Conservation (phyloP, 2,888 invertebrate species). For the Platycheirus albimanus region DNA sequence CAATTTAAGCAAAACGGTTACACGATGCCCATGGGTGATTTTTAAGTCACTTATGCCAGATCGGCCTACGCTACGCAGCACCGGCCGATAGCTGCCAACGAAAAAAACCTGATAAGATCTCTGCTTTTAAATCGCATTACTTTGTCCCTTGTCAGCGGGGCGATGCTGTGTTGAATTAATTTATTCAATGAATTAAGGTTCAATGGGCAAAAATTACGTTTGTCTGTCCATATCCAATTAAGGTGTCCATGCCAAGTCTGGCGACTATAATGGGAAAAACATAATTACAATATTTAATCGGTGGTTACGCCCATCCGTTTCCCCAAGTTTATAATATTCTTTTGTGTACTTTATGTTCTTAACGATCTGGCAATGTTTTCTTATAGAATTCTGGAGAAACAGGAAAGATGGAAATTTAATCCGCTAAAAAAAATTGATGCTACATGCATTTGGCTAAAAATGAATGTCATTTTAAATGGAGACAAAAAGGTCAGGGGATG, state of each 20-base stretch:
- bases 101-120: constrained; percentile 14
- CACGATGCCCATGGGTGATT: not conserved
- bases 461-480: too few relatives aligned
- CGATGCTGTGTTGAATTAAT: too few relatives aligned
- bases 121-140: not conserved
- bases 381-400: too few relatives aligned
- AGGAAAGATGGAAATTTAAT: too few relatives aligned
- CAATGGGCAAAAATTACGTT: not conserved
- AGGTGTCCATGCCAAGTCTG: constrained; percentile 1
- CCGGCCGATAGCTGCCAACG: too few relatives aligned
- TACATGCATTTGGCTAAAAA: too few relatives aligned
- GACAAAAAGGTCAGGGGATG: too few relatives aligned
- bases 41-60: not conserved
- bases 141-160: too few relatives aligned
- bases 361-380: too few relatives aligned
- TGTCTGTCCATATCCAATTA: constrained; percentile 25
- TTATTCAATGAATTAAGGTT: constrained; percentile 9
- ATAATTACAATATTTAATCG: not conserved
- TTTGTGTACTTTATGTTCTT: too few relatives aligned
- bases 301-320: not conserved
- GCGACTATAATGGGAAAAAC: constrained; percentile 10
- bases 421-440: too few relatives aligned
- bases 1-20: constrained; percentile 16
- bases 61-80: not conserved
- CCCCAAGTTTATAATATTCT: not conserved